Evolutionary conservation across 2,888 invertebrate genomes (phyloP).

Genomic region (Leucophora obtusa): DNA sequence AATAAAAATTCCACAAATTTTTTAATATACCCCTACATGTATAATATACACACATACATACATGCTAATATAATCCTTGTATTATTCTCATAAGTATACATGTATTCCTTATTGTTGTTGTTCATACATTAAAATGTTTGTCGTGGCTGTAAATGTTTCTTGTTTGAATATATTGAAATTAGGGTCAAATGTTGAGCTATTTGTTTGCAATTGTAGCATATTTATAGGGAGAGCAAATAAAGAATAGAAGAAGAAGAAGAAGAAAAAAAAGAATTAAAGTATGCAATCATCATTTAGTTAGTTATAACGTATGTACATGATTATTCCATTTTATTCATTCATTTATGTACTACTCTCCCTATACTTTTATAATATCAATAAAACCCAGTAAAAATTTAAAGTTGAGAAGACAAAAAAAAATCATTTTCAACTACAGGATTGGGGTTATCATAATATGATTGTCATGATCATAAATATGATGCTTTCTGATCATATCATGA

Average conservation of each 20-base stretch:
- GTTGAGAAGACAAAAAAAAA: too few relatives aligned
- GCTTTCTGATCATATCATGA: too few relatives aligned
- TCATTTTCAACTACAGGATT: too few relatives aligned
- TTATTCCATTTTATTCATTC: not conserved
- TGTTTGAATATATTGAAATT: slow-evolving; percentile 52
- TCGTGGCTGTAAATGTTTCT: not conserved
- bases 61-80: not conserved
- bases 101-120: not conserved
- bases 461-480: too few relatives aligned
- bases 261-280: slow-evolving; percentile 20
- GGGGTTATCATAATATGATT: too few relatives aligned
- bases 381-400: not conserved
- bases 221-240: slow-evolving; percentile 38
- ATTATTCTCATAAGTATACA: not conserved
- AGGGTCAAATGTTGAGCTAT: slow-evolving; percentile 60
- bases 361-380: not conserved
- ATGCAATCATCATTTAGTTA: slow-evolving; percentile 52
- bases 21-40: not conserved
- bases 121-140: not conserved
- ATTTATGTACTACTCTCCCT: not conserved
- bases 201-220: slow-evolving; percentile 59
- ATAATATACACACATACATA: not conserved
- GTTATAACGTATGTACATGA: not conserved
- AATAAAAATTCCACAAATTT: not conserved
- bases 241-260: too few relatives aligned